Evolutionary conservation across 1,140 invertebrate genomes (phyloP), one percentile per base, ranked within the genome.

Genomic region (Drosophila bocki): DNA sequence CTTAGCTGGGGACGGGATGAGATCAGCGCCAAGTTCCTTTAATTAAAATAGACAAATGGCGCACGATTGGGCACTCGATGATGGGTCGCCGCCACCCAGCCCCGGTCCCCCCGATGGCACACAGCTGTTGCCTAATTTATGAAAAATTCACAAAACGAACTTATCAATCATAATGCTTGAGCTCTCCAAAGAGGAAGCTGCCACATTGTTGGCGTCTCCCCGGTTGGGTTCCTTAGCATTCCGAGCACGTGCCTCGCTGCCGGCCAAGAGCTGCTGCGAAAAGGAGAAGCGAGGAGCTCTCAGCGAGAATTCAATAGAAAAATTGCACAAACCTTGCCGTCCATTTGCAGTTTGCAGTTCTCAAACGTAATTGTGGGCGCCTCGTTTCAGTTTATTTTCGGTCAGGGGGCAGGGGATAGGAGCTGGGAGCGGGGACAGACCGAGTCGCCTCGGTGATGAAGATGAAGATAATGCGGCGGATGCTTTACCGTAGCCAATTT

Each of bases 1-100:
- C 22, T 12, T 39, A 39, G 4, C 17, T 13, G 56, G 32, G 41
- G 22, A 12, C 33, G 50, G 62, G 22, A 60, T 47, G 72, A 57
- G 72, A 77, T 77, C 72, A 54, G 64, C 51, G 72, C 42, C 53
- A 33, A 72, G 69, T 72, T 83, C 33, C 85, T 88, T 88, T 88
- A 88, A 88, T 88, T 88, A 88, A 88, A 88, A 88, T 88, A 88
- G 84, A 88, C 84, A 88, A 88, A 88, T 88, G 85, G 84, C 84
- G 84, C 84, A 88, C 84, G 84, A 88, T 88, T 88, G 84, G 75
- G 77, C 84, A 88, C 76, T 83, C 80, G 75, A 68, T 86, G 83
- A 78, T 80, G 48, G 72, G 54, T 51, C 51, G 54, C 15, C 41
- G 13, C 19, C 41, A 11, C 19, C 42, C 59, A 41, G 41, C 12